Evolutionary conservation across 2,113 vertebrate species (phyloP), one percentile per base, ranked within the genome.

Genomic region (Verasper variegatus): DNA sequence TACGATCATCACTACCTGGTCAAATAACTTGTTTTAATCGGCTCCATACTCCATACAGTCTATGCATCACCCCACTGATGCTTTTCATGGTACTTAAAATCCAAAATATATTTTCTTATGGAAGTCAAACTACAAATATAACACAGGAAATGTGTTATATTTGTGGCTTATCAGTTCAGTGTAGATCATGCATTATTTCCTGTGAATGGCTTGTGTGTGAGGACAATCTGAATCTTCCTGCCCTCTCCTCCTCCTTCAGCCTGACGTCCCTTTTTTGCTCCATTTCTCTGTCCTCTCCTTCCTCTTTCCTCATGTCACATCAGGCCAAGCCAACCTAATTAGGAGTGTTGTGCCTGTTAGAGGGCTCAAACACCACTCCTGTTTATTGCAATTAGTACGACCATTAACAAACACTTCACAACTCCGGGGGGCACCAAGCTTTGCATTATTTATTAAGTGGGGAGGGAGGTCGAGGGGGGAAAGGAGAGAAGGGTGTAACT

Each of bases 311-410:
- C 91, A 92, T 95, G 95, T 94, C 95, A 95, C 95, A 96, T 96
- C 95, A 93, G 68, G 40, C 92, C 93, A 91, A 95, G 93, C 89
- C 95, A 95, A 94, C 90, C 95, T 97, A 97, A 97, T 98, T 97
- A 97, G 95, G 94, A 94, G 93, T 94, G 94, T 95, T 96, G 95
- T 94, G 92, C 91, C 90, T 94, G 93, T 94, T 94, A 93, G 94
- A 95, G 92, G 94, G 93, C 78, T 95, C 68, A 96, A 96, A 96
- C 95, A 96, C 92, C 94, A 95, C 93, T 96, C 94, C 94, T 95
- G 95, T 95, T 95, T 95, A 95, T 95, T 95, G 95, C 96, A 97
- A 97, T 98, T 96, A 96, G 95, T 95, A 95, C 91, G 92, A 83
- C 93, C 95, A 95, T 96, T 95, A 96, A 95, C 94, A 95, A 94